phyloP scores from a whole-genome alignment of 2,888 invertebrate genomes.

The Drosophila parthenogenetica region DNA sequence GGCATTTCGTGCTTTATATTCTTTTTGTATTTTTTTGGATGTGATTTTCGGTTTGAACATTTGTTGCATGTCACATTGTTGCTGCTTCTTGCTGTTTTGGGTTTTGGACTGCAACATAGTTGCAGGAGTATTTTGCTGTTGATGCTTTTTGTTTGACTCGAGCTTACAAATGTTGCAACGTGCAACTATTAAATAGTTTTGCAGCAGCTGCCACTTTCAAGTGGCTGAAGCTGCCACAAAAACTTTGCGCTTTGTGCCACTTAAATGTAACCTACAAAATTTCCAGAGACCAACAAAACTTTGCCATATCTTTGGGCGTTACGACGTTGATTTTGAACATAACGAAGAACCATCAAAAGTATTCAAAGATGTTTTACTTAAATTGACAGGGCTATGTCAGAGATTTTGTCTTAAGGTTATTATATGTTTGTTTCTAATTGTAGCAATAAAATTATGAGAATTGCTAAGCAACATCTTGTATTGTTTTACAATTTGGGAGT shows the following conservation, averaged over 20 bases:
- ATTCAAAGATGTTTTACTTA: conserved; percentile 16
- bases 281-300: conserved; percentile 25
- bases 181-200: conserved; percentile 78
- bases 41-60: conserved; percentile 55
- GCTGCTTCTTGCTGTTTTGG: conserved; percentile 60
- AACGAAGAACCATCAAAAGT: conserved; percentile 22
- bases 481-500: background rate
- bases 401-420: background rate
- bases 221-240: conserved; percentile 47
- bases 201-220: conserved; percentile 67
- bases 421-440: too few species aligned
- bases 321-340: conserved; percentile 26
- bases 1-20: conserved; percentile 45
- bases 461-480: too few species aligned
- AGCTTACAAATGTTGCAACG: conserved; percentile 71
- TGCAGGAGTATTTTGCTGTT: conserved; percentile 28
- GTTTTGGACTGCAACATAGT: conserved; percentile 61
- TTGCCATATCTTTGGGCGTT: conserved; percentile 28
- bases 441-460: too few species aligned
- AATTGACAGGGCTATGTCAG: background rate
- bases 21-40: conserved; percentile 12
- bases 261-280: conserved; percentile 54
- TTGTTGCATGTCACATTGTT: conserved; percentile 79
- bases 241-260: conserved; percentile 64
- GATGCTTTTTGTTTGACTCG: conserved; percentile 51